These are phyloP conservation scores for Limnephilus rhombicus DNA, from an alignment of 2,888 invertebrate species.

Conservation along the genomic window DNA sequence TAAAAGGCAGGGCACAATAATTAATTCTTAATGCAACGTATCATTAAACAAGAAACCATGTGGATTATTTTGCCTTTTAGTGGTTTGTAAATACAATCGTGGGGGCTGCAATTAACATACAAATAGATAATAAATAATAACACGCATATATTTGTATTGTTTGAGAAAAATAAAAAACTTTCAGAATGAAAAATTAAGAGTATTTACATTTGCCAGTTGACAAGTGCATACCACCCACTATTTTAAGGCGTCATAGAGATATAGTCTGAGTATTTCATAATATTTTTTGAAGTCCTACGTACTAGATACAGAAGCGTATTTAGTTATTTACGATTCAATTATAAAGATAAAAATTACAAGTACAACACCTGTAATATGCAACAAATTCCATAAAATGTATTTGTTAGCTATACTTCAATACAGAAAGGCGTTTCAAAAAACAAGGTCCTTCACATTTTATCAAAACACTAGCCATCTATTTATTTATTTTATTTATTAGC, in stretches of 20 bases:
- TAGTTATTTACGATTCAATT: too few species aligned
- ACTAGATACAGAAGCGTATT: too few species aligned
- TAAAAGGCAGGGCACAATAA: constrained; percentile 34
- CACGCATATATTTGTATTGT: not conserved
- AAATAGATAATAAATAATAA: constrained; percentile 22
- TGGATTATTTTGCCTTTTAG: constrained; percentile 3
- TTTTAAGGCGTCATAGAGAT: not conserved
- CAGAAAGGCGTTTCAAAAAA: too few species aligned
- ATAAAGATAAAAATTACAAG: too few species aligned
- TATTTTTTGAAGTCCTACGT: not conserved
- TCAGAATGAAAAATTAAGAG: not conserved
- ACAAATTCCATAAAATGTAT: too few species aligned
- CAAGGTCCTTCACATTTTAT: too few species aligned
- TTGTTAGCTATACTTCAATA: too few species aligned
- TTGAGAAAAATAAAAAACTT: not conserved
- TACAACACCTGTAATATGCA: too few species aligned
- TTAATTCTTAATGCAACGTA: constrained; percentile 15
- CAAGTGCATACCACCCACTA: not conserved
- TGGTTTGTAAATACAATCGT: constrained; percentile 23
- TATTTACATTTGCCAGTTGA: not conserved
- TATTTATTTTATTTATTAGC: too few species aligned
- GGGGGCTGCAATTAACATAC: constrained; percentile 48
- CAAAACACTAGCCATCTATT: too few species aligned
- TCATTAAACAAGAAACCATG: constrained; percentile 1
- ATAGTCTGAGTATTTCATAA: not conserved